These are phyloP conservation scores for Phaonia tiefii DNA, from an alignment of 2,888 invertebrate genomes.

Conservation along the genomic window DNA sequence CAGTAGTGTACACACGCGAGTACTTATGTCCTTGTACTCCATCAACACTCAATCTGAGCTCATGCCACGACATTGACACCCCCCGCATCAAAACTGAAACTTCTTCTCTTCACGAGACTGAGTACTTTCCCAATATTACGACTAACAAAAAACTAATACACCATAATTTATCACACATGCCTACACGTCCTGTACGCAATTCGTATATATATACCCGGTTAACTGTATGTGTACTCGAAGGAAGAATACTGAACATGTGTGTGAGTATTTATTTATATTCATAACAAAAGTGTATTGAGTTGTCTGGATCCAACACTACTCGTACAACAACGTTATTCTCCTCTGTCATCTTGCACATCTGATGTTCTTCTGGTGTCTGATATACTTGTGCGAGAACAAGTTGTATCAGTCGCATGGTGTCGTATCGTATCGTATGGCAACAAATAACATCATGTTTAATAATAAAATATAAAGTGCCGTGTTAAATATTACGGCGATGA, in stretches of 20 bases:
- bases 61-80: neutral
- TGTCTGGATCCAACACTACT: slow-evolving; percentile 36
- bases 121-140: slow-evolving; percentile 21
- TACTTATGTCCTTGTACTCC: slow-evolving; percentile 38
- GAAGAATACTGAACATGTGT: slow-evolving; percentile 3
- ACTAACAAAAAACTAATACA: slow-evolving; percentile 59
- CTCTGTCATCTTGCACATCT: slow-evolving; percentile 11
- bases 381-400: neutral
- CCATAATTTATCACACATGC: slow-evolving; percentile 79
- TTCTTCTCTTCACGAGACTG: neutral
- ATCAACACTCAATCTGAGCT: slow-evolving; percentile 48
- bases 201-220: slow-evolving; percentile 14
- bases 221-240: slow-evolving; percentile 3
- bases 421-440: slow-evolving; percentile 13
- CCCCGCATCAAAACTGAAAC: neutral
- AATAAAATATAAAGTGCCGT: slow-evolving; percentile 63
- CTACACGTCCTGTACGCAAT: slow-evolving; percentile 70
- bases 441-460: slow-evolving; percentile 54
- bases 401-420: neutral
- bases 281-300: slow-evolving; percentile 57
- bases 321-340: neutral
- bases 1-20: slow-evolving; percentile 42
- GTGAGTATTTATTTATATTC: slow-evolving; percentile 50
- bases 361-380: neutral
- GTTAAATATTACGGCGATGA: slow-evolving; percentile 72